Evolutionary conservation across 1,140 invertebrate species (phyloP), one percentile per base, ranked within the genome.

Genomic region (Cepaea nemoralis): DNA sequence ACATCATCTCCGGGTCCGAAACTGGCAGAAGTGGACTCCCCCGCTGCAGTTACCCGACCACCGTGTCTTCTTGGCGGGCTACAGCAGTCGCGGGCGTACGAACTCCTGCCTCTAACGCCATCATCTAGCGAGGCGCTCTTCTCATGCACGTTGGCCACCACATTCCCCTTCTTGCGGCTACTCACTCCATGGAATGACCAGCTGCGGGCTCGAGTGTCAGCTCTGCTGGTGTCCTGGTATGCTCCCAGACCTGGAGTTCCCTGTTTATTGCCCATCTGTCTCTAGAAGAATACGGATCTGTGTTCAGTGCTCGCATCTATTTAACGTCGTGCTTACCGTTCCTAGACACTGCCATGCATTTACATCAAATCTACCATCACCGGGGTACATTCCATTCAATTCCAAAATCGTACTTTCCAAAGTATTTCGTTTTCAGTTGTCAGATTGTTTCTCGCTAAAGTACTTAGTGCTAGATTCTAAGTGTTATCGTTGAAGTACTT

Each of bases 161-260:
- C 50, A 1, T 40, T 48, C 14, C 0, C 31, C 27, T 59, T 45
- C 63, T 33, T 55, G 39, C 74, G 40, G 10, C 40, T 39, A 14
- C 31, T 50, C 33, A 82, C 37, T 31, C 83, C 83, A 63, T 84
- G 80, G 70, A 84, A 84, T 10, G 83, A 84, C 83, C 83, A 84
- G 63, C 83, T 84, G 22, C 83, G 63, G 19, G 75, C 83, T 24
- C 83, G 76, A 35, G 80, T 33, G 40, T 82, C 80, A 33, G 50
- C 27, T 16, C 59, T 31, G 16, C 42, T 12, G 27, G 75, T 14
- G 24, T 35, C 33, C 45, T 35, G 27, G 10, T 27, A 6, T 1
- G 3, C 40, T 0, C n/a, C 59, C n/a, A 39, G 16, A 10, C 12
- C 8, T 24, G 35, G 6, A 33, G 66, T 42, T 5, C 77, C 77